Base-by-base conservation (phyloP, 2,888 invertebrate genomes). In the Paralinhomoeus sp. region DNA sequence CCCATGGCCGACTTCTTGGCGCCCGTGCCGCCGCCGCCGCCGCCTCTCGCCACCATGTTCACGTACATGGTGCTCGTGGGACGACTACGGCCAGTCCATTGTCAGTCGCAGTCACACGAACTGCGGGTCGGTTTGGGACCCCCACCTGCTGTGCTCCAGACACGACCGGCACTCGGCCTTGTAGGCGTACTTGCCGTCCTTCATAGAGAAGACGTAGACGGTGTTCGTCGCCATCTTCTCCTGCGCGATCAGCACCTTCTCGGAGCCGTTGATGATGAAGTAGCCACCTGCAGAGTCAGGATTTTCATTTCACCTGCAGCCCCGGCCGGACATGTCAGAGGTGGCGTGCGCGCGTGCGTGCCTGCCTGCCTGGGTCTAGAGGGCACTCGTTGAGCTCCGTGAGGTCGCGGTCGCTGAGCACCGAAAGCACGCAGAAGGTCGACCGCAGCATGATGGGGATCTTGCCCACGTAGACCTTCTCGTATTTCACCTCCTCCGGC, bases 181-280 rank as follows among this genome's bases (percentile, higher is more conserved):
- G 62, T 78, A 97, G 1, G 93, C 91, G 70, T 83, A 99, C 66
- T 99, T 99, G 23, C 89, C 85, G 66, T 97, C 97, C 68, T 97
- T 97, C 84, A 97, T 89, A 56, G 84, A 80, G 62, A 99, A 99
- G 17, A 99, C 97, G 67, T 99, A 99, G 1, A 99, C 97, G 39
- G 97, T 97, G 63, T 99, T 99, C 9, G 93, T 93, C 7, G 97
- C 97, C 97, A 99, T 99, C 69, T 97, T 97, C 64, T 99, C 97
- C 65, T 99, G 97, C 1, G 97, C 97, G 63, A 99, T 97, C 31
- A 99, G 69, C 2, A 93, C 75, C 66, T 91, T 91, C 67, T 99
- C 97, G 9, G 93, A 93, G 1, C 97, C 97, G 63, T 99, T 99
- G 50, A 99, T 97, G 53, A 99, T 87, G 59, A 99, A 99, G 65